Percentiles rank a stretch among this genome's conserved stretches.
Evolutionary conservation across 1,140 invertebrate genomes (phyloP).

Genomic region (Nasonia giraulti): DNA sequence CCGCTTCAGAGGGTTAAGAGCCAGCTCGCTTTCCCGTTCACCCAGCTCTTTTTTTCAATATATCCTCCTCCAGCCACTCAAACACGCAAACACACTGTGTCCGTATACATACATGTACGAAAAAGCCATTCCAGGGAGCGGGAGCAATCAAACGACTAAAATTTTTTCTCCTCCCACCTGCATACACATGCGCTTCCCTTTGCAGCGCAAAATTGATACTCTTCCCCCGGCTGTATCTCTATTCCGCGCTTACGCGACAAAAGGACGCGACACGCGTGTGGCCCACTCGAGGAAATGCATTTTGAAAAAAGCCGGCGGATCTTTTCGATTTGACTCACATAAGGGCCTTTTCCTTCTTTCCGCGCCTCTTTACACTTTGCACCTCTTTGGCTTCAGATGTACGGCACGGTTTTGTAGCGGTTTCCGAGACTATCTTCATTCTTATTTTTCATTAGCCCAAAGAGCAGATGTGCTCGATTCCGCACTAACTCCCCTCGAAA

Average conservation of each 20-base stretch:
- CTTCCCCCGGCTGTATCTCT: not conserved
- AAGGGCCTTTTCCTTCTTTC: not conserved
- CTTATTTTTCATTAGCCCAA: no score
- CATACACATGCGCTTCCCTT: not conserved
- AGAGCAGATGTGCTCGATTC: no score
- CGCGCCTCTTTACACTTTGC: not conserved
- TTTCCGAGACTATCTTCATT: no score
- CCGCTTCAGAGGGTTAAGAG: no score
- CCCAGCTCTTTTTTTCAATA: no score
- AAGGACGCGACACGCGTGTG: not conserved
- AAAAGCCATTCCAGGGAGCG: not conserved
- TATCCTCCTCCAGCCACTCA: no score
- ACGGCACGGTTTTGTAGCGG: no score
- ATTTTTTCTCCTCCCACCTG: not conserved
- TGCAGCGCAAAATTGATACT: constrained; percentile 38
- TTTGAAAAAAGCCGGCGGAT: constrained; percentile 10
- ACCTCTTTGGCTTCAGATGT: no score
- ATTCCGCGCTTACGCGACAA: not conserved
- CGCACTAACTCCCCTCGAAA: no score
- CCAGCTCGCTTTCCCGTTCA: no score
- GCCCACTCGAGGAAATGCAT: constrained; percentile 12
- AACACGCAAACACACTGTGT: no score
- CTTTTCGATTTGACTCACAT: not conserved
- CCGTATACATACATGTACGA: no score
- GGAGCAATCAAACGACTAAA: not conserved